Conservation (phyloP, 2,113 vertebrate species). For the Pogonocichla stellata region DNA sequence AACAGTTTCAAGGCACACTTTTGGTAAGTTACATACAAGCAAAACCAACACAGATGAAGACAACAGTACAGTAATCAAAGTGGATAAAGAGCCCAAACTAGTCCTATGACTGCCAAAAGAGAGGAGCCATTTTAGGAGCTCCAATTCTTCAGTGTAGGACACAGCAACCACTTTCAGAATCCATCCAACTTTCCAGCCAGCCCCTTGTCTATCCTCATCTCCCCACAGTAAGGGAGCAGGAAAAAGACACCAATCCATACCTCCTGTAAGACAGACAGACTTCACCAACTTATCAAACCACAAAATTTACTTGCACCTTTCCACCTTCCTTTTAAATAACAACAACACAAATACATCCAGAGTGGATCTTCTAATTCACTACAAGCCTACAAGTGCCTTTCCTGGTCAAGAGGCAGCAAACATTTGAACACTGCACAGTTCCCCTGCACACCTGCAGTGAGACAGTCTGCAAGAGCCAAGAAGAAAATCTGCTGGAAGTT, state of each 20-base stretch:
- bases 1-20: neutral
- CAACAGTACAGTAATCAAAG: neutral
- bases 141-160: neutral
- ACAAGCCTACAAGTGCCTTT: neutral
- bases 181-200: neutral
- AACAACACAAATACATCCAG: neutral
- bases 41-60: neutral
- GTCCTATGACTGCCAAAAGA: neutral
- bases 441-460: neutral
- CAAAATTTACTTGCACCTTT: neutral
- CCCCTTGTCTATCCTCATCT: neutral
- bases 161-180: neutral
- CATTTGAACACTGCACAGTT: neutral
- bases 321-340: neutral
- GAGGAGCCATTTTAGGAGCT: slow-evolving; percentile 31
- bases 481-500: neutral
- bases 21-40: neutral
- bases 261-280: neutral
- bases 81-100: neutral
- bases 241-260: neutral
- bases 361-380: neutral
- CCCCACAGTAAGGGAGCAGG: neutral
- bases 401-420: neutral
- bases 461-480: neutral
- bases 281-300: neutral